A percentile compares a stretch with the other conserved stretches of the same genome.
These are phyloP conservation scores for Cebus imitator DNA, from an alignment of 2,113 vertebrate genomes.

Conservation along the genomic window DNA sequence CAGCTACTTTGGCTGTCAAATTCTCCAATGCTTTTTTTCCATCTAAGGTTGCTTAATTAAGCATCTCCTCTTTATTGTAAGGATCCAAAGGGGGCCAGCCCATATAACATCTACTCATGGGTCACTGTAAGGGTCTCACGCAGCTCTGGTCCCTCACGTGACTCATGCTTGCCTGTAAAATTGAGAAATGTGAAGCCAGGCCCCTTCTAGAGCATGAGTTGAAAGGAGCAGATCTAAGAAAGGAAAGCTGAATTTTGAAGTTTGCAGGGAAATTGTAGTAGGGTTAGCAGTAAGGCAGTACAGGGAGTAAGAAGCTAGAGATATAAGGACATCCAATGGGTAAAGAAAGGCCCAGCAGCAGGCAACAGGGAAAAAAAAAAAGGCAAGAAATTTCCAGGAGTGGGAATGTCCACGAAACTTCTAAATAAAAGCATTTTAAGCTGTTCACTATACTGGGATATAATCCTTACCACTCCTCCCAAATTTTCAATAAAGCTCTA, in stretches of 20 bases:
- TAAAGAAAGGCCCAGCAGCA: not conserved
- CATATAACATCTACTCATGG: not conserved
- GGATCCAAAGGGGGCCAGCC: not conserved
- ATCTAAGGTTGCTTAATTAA: constrained; percentile 1
- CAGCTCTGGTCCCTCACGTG: not conserved
- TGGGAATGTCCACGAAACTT: not conserved
- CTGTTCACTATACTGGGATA: not conserved
- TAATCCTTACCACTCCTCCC: not conserved
- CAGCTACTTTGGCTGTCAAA: not conserved
- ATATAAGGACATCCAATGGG: not conserved
- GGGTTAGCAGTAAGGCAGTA: not conserved
- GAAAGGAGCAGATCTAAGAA: not conserved
- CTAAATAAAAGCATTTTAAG: constrained; percentile 42
- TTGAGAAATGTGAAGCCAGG: not conserved
- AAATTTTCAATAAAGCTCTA: constrained; percentile 39
- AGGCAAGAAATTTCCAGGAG: constrained; percentile 4
- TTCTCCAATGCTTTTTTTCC: not conserved
- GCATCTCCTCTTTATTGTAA: constrained; percentile 22
- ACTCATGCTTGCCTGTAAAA: not conserved
- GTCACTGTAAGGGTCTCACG: not conserved
- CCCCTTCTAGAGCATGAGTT: not conserved
- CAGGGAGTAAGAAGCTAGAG: not conserved
- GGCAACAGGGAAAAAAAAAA: not conserved
- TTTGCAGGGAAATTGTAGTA: not conserved
- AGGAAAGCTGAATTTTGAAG: not conserved